Conservation (phyloP, 1,140 invertebrate species). For the Linepithema humile region DNA sequence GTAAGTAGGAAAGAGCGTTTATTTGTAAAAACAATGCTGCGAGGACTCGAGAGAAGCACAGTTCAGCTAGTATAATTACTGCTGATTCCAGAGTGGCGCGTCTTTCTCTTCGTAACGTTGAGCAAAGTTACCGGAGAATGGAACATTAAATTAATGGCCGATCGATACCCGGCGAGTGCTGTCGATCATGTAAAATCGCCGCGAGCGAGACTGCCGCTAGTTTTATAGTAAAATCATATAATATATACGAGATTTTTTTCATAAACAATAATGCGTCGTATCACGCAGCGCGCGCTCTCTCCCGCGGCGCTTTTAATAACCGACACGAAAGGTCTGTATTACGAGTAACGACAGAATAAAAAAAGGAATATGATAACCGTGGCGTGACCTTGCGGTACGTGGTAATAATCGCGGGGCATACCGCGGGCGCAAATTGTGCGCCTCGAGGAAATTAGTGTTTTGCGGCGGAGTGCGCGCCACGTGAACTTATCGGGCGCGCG, state of each 20-base stretch:
- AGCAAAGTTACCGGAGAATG: background rate
- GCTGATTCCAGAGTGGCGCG: background rate
- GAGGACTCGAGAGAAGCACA: background rate
- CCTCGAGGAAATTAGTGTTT: slow-evolving; percentile 54
- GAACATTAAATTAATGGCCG: background rate
- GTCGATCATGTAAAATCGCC: background rate
- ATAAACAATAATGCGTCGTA: slow-evolving; percentile 42
- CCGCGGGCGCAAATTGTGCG: slow-evolving; percentile 52
- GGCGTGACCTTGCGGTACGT: slow-evolving; percentile 38
- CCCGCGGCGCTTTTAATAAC: slow-evolving; percentile 50
- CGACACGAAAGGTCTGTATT: slow-evolving; percentile 59
- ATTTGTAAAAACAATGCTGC: slow-evolving; percentile 9
- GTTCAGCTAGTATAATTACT: background rate
- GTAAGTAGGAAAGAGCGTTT: background rate
- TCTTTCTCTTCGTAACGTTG: background rate
- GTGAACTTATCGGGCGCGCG: slow-evolving; percentile 47
- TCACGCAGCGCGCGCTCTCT: slow-evolving; percentile 28
- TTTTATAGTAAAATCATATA: slow-evolving; percentile 44
- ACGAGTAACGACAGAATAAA: slow-evolving; percentile 51
- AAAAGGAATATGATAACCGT: slow-evolving; percentile 54
- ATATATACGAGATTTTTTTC: slow-evolving; percentile 40
- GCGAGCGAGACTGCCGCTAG: background rate
- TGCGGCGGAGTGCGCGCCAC: slow-evolving; percentile 15
- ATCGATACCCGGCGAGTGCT: background rate
- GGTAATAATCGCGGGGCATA: slow-evolving; percentile 46